Evolutionary conservation across 1,140 invertebrate genomes (phyloP).

Genomic region (Lepidurus couesii): DNA sequence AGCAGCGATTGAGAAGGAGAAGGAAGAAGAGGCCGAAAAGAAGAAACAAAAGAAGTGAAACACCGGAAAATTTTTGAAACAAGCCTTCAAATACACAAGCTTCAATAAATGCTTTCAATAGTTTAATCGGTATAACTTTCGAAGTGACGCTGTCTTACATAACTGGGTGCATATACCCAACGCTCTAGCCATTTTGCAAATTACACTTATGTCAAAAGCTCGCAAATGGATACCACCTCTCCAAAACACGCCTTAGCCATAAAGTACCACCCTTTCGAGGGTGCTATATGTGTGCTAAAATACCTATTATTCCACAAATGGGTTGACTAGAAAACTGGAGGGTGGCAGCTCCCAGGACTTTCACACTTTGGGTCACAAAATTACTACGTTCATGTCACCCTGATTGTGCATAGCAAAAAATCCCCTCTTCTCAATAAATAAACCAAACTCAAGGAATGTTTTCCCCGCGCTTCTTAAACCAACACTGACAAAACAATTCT

Average conservation of each 20-base stretch:
- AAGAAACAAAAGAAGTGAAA: conserved; percentile 65
- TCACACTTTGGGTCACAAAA: background rate
- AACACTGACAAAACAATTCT: conserved; percentile 1
- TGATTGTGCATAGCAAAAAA: conserved; percentile 22
- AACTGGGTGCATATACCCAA: background rate
- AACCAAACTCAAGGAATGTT: conserved; percentile 4
- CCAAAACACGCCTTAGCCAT: background rate
- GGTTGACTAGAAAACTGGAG: background rate
- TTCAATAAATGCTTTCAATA: background rate
- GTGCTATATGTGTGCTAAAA: background rate
- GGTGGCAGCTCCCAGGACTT: background rate
- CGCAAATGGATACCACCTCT: background rate
- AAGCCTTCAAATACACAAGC: conserved; percentile 10
- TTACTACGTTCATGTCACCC: background rate
- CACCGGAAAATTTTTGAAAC: background rate
- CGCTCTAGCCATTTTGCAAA: background rate
- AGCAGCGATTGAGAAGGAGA: conserved; percentile 91
- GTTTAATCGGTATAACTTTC: background rate
- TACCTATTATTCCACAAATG: background rate
- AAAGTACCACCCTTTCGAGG: background rate
- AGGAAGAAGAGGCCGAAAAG: conserved; percentile 95
- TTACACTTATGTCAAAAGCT: background rate
- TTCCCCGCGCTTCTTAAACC: conserved; percentile 1
- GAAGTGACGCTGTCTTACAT: background rate
- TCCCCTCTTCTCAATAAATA: background rate